Conservation (phyloP, 2,888 invertebrate genomes). For the Slavum lentiscoides region DNA sequence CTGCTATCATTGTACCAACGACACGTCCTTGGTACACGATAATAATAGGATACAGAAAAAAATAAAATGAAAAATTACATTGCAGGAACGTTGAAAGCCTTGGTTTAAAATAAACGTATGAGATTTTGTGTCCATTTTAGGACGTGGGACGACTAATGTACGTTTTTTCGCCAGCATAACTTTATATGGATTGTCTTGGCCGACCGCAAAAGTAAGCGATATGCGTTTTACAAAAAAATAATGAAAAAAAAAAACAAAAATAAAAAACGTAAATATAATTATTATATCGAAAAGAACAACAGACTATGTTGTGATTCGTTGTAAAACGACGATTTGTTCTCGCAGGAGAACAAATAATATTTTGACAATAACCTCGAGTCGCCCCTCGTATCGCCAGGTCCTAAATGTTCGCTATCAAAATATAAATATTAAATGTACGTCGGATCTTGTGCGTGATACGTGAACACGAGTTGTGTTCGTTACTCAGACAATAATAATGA, state of each 20-base stretch:
- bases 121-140: constrained; percentile 50
- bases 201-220: constrained; percentile 39
- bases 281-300: constrained; percentile 3
- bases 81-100: constrained; percentile 42
- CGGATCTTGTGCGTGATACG: neutral
- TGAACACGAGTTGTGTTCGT: neutral
- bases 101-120: constrained; percentile 40
- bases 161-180: constrained; percentile 51
- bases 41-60: constrained; percentile 30
- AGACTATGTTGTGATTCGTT: neutral
- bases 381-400: too few relatives aligned
- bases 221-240: constrained; percentile 19
- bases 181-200: constrained; percentile 52
- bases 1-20: constrained; percentile 13
- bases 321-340: neutral
- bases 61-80: constrained; percentile 27
- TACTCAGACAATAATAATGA: too few relatives aligned
- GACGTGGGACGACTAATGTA: constrained; percentile 46
- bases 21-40: constrained; percentile 42
- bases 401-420: too few relatives aligned
- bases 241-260: constrained; percentile 1
- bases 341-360: neutral
- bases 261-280: constrained; percentile 20
- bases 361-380: constrained; percentile 15
- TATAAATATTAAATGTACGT: too few relatives aligned